Conservation (phyloP, 2,113 vertebrate genomes). For the Sardina pilchardus region DNA sequence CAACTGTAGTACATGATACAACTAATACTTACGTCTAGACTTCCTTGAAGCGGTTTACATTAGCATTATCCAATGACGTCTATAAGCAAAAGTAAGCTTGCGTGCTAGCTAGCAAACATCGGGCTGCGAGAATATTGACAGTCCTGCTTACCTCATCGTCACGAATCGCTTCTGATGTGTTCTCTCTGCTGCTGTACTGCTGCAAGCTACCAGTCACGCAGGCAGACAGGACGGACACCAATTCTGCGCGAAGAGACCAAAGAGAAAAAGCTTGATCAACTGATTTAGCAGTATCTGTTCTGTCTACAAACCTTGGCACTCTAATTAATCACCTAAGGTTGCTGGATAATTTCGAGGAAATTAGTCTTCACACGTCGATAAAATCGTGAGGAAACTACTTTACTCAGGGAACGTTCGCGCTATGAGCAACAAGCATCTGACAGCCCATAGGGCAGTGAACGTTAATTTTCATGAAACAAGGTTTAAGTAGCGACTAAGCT, state of each 20-base stretch:
- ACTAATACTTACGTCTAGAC: background rate
- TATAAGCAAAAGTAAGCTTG: background rate
- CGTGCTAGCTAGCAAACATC: background rate
- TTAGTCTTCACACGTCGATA: background rate
- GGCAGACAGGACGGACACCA: constrained; percentile 11
- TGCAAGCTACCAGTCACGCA: constrained; percentile 17
- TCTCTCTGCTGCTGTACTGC: background rate
- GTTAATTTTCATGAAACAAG: background rate
- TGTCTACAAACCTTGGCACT: background rate
- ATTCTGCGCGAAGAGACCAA: background rate
- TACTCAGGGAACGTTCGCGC: background rate
- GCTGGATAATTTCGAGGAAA: background rate
- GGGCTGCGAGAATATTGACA: background rate
- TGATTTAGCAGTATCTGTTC: background rate
- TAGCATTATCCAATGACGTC: background rate
- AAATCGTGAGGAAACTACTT: constrained; percentile 1
- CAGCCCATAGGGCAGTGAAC: background rate
- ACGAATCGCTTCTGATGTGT: constrained; percentile 15
- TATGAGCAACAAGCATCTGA: constrained; percentile 17
- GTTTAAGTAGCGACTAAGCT: background rate
- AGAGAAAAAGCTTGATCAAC: background rate
- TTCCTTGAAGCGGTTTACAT: background rate
- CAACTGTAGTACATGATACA: background rate
- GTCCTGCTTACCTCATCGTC: constrained; percentile 18
- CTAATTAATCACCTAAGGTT: background rate